Conservation (phyloP, 53 echinoderm and acorn worm genomes). For the Holothuria leucospilota region DNA sequence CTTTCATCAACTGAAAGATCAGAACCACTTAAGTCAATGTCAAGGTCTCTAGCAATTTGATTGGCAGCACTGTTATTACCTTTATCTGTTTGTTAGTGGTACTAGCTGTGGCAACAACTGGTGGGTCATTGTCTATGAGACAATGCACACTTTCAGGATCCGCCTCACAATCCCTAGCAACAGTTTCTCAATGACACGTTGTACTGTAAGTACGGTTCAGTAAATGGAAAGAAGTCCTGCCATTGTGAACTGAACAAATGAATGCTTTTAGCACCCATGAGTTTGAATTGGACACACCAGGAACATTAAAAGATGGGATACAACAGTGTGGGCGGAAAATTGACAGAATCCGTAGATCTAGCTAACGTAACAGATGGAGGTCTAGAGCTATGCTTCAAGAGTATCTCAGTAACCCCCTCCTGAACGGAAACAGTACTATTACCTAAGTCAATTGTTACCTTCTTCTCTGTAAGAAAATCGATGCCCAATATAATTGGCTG, state of each 20-base stretch:
- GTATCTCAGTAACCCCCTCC: not conserved
- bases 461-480: constrained; percentile 37
- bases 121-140: not conserved
- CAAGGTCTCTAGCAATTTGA: not conserved
- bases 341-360: not conserved
- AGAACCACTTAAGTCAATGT: not conserved
- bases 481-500: constrained; percentile 35
- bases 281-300: not conserved
- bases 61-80: not conserved
- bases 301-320: not conserved
- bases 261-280: constrained; percentile 33
- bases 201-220: constrained; percentile 32
- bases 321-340: constrained; percentile 26
- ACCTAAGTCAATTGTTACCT: constrained; percentile 6
- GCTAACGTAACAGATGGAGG: not conserved
- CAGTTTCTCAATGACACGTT: constrained; percentile 1
- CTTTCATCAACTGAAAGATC: not conserved
- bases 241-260: not conserved
- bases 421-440: not conserved
- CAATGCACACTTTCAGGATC: not conserved
- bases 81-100: not conserved
- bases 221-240: not conserved
- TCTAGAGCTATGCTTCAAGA: not conserved
- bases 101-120: not conserved
- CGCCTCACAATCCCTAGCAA: constrained; percentile 29